Evolutionary conservation across 2,797 vertebrate species (phyloP).

Genomic region (Danionella dracula): DNA sequence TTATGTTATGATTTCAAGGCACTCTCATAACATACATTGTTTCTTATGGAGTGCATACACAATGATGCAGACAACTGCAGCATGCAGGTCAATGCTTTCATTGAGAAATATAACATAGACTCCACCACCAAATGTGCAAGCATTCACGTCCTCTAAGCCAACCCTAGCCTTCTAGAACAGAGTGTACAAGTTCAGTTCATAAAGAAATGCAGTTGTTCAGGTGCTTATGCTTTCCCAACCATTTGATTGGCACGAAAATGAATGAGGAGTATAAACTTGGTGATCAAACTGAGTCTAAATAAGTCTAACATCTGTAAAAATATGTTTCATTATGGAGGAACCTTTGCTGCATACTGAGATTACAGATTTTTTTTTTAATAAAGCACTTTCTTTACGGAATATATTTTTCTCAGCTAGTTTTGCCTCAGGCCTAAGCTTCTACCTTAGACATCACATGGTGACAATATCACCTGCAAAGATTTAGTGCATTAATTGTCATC

Average conservation of each 20-base stretch:
- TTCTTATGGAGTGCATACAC: not conserved
- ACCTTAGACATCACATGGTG: no score
- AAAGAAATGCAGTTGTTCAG: not conserved
- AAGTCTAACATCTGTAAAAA: conserved; percentile 36
- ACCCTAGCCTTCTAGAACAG: not conserved
- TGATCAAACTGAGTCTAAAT: conserved; percentile 9
- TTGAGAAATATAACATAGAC: conserved; percentile 6
- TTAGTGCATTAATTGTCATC: no score
- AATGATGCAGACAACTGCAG: conserved; percentile 5
- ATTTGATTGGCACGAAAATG: conserved; percentile 6
- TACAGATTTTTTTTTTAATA: conserved; percentile 27
- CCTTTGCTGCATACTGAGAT: conserved; percentile 21
- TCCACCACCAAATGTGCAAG: not conserved
- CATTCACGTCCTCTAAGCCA: not conserved
- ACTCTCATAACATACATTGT: not conserved
- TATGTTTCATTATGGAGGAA: conserved; percentile 26
- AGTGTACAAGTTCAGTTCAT: not conserved
- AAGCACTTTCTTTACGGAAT: not conserved
- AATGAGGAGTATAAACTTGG: conserved; percentile 15
- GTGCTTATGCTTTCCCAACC: not conserved
- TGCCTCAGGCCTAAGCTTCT: no score
- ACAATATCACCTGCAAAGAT: no score
- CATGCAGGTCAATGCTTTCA: conserved; percentile 2
- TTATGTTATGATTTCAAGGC: not conserved
- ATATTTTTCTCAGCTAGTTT: no score